These are phyloP conservation scores for Sabellastarte sp. DNA, from an alignment of 2,888 invertebrate species.

Conservation along the genomic window DNA sequence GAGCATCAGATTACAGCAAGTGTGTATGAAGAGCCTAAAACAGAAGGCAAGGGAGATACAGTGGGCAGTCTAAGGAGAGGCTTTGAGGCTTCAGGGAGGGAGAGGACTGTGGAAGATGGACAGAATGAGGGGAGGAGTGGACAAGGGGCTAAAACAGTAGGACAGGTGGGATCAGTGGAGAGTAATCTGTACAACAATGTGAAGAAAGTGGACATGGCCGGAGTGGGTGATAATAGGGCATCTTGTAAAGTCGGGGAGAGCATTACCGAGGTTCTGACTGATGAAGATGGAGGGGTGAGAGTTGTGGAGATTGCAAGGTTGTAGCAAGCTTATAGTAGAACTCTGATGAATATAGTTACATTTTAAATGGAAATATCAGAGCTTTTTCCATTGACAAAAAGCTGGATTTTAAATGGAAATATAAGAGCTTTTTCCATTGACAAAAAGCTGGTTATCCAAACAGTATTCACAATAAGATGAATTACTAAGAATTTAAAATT, in stretches of 20 bases:
- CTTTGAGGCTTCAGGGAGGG: no score
- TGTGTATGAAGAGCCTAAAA: no score
- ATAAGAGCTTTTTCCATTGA: no score
- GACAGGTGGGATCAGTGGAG: neutral
- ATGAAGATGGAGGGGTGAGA: neutral
- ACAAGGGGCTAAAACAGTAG: neutral
- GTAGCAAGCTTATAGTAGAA: slow-evolving; percentile 4
- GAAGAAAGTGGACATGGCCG: neutral
- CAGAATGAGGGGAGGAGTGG: neutral
- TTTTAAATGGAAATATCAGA: no score
- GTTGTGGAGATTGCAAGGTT: slow-evolving; percentile 18
- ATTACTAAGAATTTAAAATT: no score
- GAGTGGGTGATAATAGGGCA: neutral
- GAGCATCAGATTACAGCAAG: no score
- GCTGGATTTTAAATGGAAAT: no score
- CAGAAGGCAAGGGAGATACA: neutral
- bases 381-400: no score
- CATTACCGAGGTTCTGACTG: neutral
- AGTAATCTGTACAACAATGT: neutral
- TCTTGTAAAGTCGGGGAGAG: neutral
- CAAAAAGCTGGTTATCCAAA: no score
- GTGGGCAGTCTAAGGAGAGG: neutral
- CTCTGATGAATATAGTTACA: neutral
- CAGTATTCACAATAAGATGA: no score
- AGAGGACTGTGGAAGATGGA: neutral